A percentile compares a stretch with the other conserved stretches of the same genome.
phyloP scores from a whole-genome alignment of 2,113 vertebrate genomes.

The Eclectus roratus region DNA sequence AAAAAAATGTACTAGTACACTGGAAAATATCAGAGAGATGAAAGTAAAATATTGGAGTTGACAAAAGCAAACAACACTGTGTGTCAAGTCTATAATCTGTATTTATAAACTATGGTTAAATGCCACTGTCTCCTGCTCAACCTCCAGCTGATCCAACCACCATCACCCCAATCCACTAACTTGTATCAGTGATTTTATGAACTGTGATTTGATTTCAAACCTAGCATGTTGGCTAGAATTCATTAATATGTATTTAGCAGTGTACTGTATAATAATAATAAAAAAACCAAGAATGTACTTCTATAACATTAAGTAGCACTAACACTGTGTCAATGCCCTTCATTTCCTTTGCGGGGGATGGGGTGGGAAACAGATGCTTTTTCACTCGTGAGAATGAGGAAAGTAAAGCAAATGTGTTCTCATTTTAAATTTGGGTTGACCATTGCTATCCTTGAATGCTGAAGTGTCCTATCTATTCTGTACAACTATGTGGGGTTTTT shows the following conservation, averaged over 20 bases:
- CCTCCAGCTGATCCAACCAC: not conserved
- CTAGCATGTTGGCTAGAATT: not conserved
- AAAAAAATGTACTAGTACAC: not conserved
- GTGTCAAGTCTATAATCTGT: not conserved
- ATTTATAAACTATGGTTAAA: not conserved
- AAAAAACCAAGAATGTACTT: not conserved
- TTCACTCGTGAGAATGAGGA: not conserved
- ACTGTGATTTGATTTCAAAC: accelerated
- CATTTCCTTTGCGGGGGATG: not conserved
- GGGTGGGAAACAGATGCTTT: not conserved
- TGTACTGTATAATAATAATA: not conserved
- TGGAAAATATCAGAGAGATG: not conserved
- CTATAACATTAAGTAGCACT: not conserved
- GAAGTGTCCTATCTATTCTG: not conserved
- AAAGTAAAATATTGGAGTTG: not conserved
- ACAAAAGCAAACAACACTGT: not conserved
- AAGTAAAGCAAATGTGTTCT: not conserved
- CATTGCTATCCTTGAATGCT: not conserved
- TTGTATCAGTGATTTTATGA: not conserved
- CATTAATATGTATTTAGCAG: not conserved
- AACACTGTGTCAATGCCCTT: not conserved
- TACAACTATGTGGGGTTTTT: not conserved
- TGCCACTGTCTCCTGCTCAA: not conserved
- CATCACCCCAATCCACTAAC: not conserved
- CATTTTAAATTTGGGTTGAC: not conserved